Evolutionary conservation across 2,113 vertebrate species (phyloP), one percentile per base, ranked within the genome.

Genomic region (Pteronura brasiliensis): DNA sequence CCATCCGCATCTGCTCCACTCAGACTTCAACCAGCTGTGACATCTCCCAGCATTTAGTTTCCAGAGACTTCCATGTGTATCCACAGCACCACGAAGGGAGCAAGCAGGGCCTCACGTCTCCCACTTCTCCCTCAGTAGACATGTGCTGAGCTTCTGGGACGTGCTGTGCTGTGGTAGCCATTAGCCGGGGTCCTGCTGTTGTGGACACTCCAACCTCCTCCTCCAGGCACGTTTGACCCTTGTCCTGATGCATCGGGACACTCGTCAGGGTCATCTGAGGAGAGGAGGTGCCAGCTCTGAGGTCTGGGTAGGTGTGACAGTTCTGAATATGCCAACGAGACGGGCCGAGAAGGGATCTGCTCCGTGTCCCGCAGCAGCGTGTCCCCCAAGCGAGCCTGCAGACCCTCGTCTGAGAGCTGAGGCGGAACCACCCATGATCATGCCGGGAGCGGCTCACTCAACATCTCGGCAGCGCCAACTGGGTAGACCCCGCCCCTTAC

Each of bases 171-270:
- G 21, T 2, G 15, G 18, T 31, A 39, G 31, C 84, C 85, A 31
- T 12, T 34, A 42, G 52, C 55, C 10, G 1, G 76, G 15, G 20
- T 39, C 36, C 47, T 8, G 4, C 27, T 69, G 14, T 29, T 15
- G 14, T 6, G 69, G 81, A 57, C 42, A 29, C 4, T 1, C 27
- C 36, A 34, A 23, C n/a, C 31, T 36, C 59, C 25, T 36, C 59
- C 31, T 6, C 4, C 39, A 44, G 90, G 63, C n/a, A 34, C 3
- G 5, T 23, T 13, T 39, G 67, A 8, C 57, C 57, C 76, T 55
- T 55, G 2, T 8, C 18, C 9, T 20, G 4, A 29, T 3, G 23
- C 31, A 0, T 2, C 21, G 0, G 83, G 74, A 34, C n/a, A 3
- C 7, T 4, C 21, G 7, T 34, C 14, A 4, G 15, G 23, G 36